phyloP scores from a whole-genome alignment of 1,140 invertebrate genomes.

The Caenorhabditis remanei region DNA sequence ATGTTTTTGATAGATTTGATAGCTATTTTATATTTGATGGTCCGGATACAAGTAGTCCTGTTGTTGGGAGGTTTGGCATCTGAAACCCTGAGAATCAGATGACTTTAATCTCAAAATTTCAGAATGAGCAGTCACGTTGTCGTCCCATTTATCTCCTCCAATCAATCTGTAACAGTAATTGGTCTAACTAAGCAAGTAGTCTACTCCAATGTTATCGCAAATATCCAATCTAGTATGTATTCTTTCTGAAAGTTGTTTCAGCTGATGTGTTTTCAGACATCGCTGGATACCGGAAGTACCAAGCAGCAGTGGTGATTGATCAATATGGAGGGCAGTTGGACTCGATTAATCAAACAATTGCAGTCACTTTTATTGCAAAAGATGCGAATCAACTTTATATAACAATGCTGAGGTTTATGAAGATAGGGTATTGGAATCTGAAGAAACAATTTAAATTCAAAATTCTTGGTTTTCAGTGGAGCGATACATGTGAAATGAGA shows the following conservation, averaged over 20 bases:
- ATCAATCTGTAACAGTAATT: constrained; percentile 36
- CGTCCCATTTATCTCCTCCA: constrained; percentile 14
- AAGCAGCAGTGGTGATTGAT: constrained; percentile 19
- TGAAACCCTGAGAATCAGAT: background rate
- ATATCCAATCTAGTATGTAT: constrained; percentile 1
- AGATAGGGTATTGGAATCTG: background rate
- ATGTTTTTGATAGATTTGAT: constrained; percentile 1
- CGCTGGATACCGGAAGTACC: constrained; percentile 8
- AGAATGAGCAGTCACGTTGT: constrained; percentile 5
- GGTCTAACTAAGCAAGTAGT: constrained; percentile 32
- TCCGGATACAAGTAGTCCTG: constrained; percentile 11
- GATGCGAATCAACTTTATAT: constrained; percentile 24
- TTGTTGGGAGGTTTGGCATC: constrained; percentile 20
- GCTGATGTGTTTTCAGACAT: background rate
- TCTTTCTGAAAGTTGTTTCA: background rate
- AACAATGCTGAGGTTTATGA: background rate
- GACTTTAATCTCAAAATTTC: background rate
- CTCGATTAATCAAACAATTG: constrained; percentile 38
- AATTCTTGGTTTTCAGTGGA: background rate
- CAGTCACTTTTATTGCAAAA: constrained; percentile 40
- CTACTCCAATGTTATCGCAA: constrained; percentile 19
- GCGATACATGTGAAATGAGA: constrained; percentile 23
- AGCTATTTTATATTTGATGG: constrained; percentile 42
- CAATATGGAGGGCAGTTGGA: constrained; percentile 32
- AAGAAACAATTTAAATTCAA: background rate